phyloP scores from a whole-genome alignment of 2,113 vertebrate genomes.

The Fregata magnificens region DNA sequence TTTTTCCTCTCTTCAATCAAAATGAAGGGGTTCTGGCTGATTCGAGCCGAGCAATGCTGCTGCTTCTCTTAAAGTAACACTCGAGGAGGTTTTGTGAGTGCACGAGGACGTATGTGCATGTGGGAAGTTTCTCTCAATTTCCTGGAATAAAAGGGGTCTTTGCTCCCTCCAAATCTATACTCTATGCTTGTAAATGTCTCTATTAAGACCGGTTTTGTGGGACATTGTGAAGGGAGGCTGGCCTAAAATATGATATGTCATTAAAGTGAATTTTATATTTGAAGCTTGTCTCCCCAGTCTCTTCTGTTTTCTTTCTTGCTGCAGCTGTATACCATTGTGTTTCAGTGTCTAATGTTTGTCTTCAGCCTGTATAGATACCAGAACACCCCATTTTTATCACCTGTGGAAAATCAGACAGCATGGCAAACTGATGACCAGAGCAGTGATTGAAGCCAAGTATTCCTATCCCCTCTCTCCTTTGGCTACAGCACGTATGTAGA shows the following conservation, averaged over 20 bases:
- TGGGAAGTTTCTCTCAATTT: conserved; percentile 31
- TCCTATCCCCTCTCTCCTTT: neutral
- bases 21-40: conserved; percentile 43
- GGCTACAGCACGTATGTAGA: neutral
- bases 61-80: conserved; percentile 45
- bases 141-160: conserved; percentile 27
- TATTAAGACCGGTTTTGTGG: neutral
- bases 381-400: neutral
- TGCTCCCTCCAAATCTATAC: conserved; percentile 5
- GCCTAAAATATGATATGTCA: neutral
- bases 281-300: neutral
- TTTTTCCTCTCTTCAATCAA: conserved; percentile 68
- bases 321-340: neutral
- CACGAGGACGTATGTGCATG: neutral
- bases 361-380: neutral
- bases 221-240: neutral
- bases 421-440: neutral
- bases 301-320: neutral
- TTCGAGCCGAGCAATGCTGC: neutral
- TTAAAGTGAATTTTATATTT: neutral
- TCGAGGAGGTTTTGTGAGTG: neutral
- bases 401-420: neutral
- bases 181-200: conserved; percentile 14
- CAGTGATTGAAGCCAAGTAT: neutral
- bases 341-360: neutral